Evolutionary conservation across 2,888 invertebrate genomes (phyloP), one percentile per base, ranked within the genome.

Genomic region (Venustoraphidia nigricollis): DNA sequence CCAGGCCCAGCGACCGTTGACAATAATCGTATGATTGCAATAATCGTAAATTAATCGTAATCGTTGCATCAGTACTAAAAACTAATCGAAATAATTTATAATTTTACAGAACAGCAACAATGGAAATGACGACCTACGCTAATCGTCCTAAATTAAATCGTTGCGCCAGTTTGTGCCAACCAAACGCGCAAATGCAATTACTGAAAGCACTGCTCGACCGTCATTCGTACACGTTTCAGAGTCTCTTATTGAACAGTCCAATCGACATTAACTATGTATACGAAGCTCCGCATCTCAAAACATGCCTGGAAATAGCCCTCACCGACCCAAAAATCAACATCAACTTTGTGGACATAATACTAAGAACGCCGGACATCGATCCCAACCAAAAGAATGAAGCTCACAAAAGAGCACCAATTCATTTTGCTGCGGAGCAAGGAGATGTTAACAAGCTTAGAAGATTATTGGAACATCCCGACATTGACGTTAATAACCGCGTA

Each of bases 321-420:
- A 41, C 13, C n/a, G 17, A 41, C 10, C 41, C 27, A 3, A 27
- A 27, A 27, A 27, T 27, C 27, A 27, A 27, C 27, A 27, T 27
- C 27, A 27, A 6, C 27, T 27, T 27, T 27, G 27, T 27, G 27
- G 27, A 27, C 27, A 27, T 27, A 27, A 6, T 27, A 27, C 27
- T 27, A 27, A 27, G 27, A 27, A 27, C 27, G 27, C 27, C 27
- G 27, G 27, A 6, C 3, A 27, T 27, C 6, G 27, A 79, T 59
- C 72, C 78, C 0, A 77, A 79, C 54, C 69, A 64, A 55, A 57
- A 75, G 1, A 79, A 79, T 59, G 67, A 68, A 52, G 68, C 67
- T 2, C 70, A 75, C 46, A 68, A 72, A 11, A 73, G 72, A 52
- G 75, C 77, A n/a, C 77, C 81, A 0, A 67, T 83, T 52, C 82